A percentile compares a stretch with the other conserved stretches of the same genome.
phyloP scores from a whole-genome alignment of 2,113 vertebrate species.

The Rattus norvegicus region GRCr8 NC_086021.1:106051001-106051500 shows the following conservation, averaged over 20 bases:
- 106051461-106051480: background rate
- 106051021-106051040: constrained; percentile 36
- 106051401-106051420: background rate
- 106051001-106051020: background rate
- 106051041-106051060: constrained; percentile 13
- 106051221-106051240: constrained; percentile 56
- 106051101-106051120: background rate
- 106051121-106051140: background rate
- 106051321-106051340: background rate
- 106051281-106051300: background rate
- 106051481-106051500: background rate
- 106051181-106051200: background rate
- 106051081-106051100: background rate
- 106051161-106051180: background rate
- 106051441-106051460: background rate
- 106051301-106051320: background rate
- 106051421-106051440: background rate
- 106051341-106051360: background rate
- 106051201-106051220: constrained; percentile 32
- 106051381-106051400: background rate
- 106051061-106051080: background rate
- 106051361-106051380: background rate
- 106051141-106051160: background rate
- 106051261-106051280: constrained; percentile 35
- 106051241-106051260: background rate